A percentile compares a stretch with the other conserved stretches of the same genome.
These are phyloP conservation scores for Hozukius guyotensis DNA, from an alignment of 2,797 vertebrate genomes.

Conservation along the genomic window DNA sequence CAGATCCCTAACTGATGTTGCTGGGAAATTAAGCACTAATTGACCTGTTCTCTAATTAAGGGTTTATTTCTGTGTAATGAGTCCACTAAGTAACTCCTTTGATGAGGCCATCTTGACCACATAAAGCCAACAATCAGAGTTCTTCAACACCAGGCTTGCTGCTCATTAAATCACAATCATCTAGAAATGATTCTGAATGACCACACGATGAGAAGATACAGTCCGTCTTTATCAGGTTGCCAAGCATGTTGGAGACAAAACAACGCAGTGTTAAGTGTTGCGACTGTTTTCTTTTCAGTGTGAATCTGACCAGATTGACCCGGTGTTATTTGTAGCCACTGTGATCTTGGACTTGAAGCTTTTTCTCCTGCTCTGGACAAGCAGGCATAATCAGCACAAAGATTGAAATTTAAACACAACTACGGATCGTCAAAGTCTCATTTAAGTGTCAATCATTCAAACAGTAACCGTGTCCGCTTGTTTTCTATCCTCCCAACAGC, in stretches of 20 bases:
- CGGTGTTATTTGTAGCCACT: not conserved
- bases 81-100: constrained; percentile 20
- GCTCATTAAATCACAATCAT: constrained; percentile 22
- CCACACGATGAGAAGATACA: not conserved
- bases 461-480: not conserved
- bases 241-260: not conserved
- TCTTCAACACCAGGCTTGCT: not conserved
- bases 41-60: constrained; percentile 44
- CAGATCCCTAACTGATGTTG: constrained; percentile 27
- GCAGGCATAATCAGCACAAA: not conserved
- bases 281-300: not conserved
- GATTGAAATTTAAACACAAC: not conserved
- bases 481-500: not conserved
- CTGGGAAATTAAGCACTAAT: constrained; percentile 44
- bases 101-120: constrained; percentile 38
- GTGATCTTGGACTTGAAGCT: not conserved
- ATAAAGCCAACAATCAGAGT: constrained; percentile 21
- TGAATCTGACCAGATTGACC: not conserved
- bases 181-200: not conserved
- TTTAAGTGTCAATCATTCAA: not conserved
- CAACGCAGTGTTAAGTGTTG: not conserved
- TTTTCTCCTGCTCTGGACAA: not conserved
- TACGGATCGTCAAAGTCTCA: not conserved
- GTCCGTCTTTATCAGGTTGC: constrained; percentile 3
- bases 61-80: constrained; percentile 45